A percentile compares a stretch with the other conserved stretches of the same genome.
Conservation (phyloP, 2,797 vertebrate genomes). For the Tragelaphus oryx region DNA sequence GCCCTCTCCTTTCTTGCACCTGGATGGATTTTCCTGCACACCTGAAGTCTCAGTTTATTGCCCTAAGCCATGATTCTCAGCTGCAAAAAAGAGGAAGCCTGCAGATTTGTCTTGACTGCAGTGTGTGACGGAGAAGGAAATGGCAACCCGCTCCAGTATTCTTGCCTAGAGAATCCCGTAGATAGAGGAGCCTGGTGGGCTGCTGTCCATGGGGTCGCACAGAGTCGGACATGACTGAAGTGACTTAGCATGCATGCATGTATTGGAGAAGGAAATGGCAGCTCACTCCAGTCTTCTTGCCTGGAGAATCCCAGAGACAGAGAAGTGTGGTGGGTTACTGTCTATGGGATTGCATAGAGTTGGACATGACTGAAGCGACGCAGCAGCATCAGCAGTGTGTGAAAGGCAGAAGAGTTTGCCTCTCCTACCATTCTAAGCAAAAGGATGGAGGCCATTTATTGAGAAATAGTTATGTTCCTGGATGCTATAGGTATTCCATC, state of each 20-base stretch:
- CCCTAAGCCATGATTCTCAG: not conserved
- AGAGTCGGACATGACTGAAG: not conserved
- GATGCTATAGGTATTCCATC: not conserved
- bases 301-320: not conserved
- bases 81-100: not conserved
- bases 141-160: not conserved
- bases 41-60: not conserved
- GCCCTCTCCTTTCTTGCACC: not conserved
- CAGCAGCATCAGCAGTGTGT: not conserved
- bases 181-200: not conserved
- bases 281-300: not conserved
- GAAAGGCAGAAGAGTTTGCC: not conserved
- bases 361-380: rapidly evolving
- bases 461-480: not conserved
- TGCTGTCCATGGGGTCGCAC: not conserved
- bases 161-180: not conserved
- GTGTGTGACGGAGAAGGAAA: not conserved
- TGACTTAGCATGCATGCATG: not conserved
- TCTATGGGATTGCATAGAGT: not conserved
- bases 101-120: not conserved
- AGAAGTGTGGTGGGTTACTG: not conserved
- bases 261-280: not conserved
- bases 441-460: not conserved
- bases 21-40: not conserved
- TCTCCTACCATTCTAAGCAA: not conserved